Percentiles rank a stretch among this genome's conserved stretches.
These are phyloP conservation scores for Parasteatoda tepidariorum DNA, from an alignment of 1,140 invertebrate species.

Conservation along the genomic window DNA sequence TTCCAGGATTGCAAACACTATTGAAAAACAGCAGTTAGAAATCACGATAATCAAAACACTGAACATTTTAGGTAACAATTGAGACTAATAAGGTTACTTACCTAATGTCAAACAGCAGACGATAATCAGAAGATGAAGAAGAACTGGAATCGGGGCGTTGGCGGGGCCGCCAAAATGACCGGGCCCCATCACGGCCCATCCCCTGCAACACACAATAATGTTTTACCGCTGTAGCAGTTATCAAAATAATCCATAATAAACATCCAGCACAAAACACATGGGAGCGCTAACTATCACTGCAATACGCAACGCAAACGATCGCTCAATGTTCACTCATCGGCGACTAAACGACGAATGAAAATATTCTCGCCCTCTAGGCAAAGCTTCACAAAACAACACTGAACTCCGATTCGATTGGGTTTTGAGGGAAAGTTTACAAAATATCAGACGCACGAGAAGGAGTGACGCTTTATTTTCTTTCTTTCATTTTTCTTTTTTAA, in stretches of 20 bases:
- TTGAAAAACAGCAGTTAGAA: too few relatives aligned
- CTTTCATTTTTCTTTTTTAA: background rate
- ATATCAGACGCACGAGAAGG: background rate
- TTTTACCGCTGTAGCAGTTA: background rate
- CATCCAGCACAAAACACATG: background rate
- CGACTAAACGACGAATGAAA: conserved; percentile 14
- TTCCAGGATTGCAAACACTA: too few relatives aligned
- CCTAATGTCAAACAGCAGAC: conserved; percentile 28
- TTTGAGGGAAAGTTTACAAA: background rate
- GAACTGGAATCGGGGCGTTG: conserved; percentile 6
- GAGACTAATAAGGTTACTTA: conserved; percentile 17
- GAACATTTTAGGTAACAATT: background rate
- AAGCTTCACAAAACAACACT: background rate
- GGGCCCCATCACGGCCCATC: conserved; percentile 53
- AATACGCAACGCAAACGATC: too few relatives aligned
- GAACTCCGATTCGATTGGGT: background rate
- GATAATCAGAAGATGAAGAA: conserved; percentile 16
- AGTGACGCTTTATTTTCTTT: background rate
- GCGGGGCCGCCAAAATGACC: conserved; percentile 28
- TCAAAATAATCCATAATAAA: conserved; percentile 29
- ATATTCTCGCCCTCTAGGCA: background rate
- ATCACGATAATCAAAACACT: too few relatives aligned
- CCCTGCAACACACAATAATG: conserved; percentile 39
- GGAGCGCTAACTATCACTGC: background rate
- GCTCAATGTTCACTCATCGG: background rate